Conservation (phyloP, 2,797 vertebrate genomes). For the Eulemur mongoz region DNA sequence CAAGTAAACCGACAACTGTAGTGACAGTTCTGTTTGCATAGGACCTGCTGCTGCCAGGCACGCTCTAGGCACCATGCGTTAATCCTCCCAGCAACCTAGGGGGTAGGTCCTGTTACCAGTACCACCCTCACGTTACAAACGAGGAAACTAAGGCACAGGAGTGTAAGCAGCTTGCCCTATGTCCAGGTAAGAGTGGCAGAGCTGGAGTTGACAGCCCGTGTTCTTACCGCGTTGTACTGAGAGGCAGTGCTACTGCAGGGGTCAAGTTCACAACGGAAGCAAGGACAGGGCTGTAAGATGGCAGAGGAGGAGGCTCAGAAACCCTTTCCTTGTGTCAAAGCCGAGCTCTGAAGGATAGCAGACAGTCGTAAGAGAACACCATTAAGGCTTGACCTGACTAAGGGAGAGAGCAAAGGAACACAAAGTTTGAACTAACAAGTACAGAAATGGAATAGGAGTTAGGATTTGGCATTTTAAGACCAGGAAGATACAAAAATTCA, state of each 20-base stretch:
- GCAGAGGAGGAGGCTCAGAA: not conserved
- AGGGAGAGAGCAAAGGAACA: not conserved
- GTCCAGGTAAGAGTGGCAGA: not conserved
- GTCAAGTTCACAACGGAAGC: not conserved
- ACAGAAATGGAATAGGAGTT: not conserved
- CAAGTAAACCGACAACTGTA: not conserved
- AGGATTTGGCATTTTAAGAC: not conserved
- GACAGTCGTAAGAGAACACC: not conserved
- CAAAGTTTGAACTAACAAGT: not conserved
- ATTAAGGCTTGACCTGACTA: not conserved
- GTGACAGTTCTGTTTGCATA: not conserved
- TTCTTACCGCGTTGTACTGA: not conserved
- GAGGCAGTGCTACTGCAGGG: not conserved
- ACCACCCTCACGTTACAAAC: not conserved
- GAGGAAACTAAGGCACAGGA: not conserved
- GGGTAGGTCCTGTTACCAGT: not conserved
- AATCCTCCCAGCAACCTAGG: not conserved
- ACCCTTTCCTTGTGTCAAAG: not conserved
- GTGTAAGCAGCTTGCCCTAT: not conserved
- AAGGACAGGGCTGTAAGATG: not conserved
- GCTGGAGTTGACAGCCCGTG: not conserved
- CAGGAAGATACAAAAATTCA: not conserved
- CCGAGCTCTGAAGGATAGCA: not conserved
- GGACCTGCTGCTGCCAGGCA: not conserved
- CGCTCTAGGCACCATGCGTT: not conserved